Evolutionary conservation across 2,888 invertebrate genomes (phyloP).

Genomic region (Drosophila fungiperda): DNA sequence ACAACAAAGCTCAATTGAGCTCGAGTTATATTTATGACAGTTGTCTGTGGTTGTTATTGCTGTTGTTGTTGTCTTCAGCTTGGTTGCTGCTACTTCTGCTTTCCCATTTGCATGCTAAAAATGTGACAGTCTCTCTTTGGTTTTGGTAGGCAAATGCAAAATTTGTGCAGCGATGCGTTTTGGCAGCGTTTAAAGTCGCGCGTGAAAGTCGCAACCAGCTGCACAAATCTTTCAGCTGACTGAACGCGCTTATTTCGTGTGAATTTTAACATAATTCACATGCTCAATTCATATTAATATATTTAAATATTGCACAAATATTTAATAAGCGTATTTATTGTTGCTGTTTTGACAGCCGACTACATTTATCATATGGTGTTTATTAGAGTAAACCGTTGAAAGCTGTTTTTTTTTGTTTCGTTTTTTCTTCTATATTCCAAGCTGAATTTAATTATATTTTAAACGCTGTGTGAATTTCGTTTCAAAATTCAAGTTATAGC

Average conservation of each 20-base stretch:
- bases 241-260: not conserved
- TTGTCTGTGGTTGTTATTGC: conserved; percentile 44
- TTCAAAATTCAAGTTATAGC: not conserved
- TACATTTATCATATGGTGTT: not conserved
- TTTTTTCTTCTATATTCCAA: not conserved
- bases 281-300: not conserved
- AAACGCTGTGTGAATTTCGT: not conserved
- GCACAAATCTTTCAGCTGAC: not conserved
- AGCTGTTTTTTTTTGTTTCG: not conserved
- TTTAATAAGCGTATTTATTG: not conserved
- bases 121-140: conserved; percentile 43
- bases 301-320: not conserved
- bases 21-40: conserved; percentile 78
- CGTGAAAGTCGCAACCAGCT: conserved; percentile 66
- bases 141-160: conserved; percentile 63
- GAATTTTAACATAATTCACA: not conserved
- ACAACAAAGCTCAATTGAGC: conserved; percentile 66
- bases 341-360: not conserved
- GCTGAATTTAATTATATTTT: not conserved
- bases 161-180: conserved; percentile 79
- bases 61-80: conserved; percentile 23
- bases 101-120: conserved; percentile 63
- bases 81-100: conserved; percentile 50
- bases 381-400: not conserved
- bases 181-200: conserved; percentile 68